These are phyloP conservation scores for Mesocentrotus franciscanus DNA, from an alignment of 53 echinoderm and acorn worm species.

Conservation along the genomic window DNA sequence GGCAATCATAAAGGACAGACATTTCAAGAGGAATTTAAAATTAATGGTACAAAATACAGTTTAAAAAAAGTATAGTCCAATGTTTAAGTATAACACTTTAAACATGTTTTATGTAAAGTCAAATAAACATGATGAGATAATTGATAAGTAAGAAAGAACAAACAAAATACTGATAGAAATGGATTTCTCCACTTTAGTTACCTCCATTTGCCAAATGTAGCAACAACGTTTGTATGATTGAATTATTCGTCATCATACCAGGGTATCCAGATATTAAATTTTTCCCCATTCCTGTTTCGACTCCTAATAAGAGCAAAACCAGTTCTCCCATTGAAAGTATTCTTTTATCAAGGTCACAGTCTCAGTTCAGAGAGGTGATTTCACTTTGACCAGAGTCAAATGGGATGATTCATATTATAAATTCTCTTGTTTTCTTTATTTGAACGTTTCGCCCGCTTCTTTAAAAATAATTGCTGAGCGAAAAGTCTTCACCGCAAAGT, in stretches of 20 bases:
- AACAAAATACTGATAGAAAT: too few relatives aligned
- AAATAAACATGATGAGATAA: too few relatives aligned
- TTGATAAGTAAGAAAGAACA: too few relatives aligned
- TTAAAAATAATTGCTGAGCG: slow-evolving; percentile 28
- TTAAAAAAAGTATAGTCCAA: too few relatives aligned
- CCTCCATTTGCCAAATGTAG: background rate
- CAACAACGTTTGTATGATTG: background rate
- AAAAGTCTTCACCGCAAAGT: slow-evolving; percentile 38
- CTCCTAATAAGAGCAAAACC: background rate
- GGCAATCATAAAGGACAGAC: too few relatives aligned
- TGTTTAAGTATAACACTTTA: too few relatives aligned
- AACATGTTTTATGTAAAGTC: too few relatives aligned
- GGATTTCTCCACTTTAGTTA: background rate
- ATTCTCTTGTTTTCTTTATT: slow-evolving; percentile 53
- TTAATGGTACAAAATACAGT: too few relatives aligned
- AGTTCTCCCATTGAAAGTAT: background rate
- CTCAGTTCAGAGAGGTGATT: slow-evolving; percentile 16
- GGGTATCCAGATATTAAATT: background rate
- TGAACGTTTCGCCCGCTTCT: slow-evolving; percentile 5
- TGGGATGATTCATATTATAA: slow-evolving; percentile 51
- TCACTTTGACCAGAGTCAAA: slow-evolving; percentile 43
- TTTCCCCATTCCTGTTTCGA: background rate
- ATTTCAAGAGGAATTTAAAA: too few relatives aligned
- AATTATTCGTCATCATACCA: background rate
- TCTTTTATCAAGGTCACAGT: slow-evolving; percentile 16